Evolutionary conservation across 2,797 vertebrate species (phyloP), one percentile per base, ranked within the genome.

Genomic region (Harpagifer antarcticus): DNA sequence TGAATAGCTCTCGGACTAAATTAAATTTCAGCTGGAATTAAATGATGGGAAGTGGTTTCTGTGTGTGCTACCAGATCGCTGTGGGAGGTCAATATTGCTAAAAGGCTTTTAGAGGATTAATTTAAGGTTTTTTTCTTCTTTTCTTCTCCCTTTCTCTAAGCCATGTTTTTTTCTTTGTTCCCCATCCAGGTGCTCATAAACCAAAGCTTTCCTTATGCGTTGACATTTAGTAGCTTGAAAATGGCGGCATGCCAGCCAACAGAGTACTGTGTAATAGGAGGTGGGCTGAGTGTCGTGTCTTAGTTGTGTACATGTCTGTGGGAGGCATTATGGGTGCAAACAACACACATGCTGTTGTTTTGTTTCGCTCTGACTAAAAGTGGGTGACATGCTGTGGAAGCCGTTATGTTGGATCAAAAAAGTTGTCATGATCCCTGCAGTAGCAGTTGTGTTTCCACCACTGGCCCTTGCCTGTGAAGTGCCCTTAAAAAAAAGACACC

Each of bases 21-120:
- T 95, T 93, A 94, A 94, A 95, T 95, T 94, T 93, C 89, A 89
- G 83, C 82, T 85, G 88, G 85, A 94, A 89, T 93, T 94, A 92
- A 95, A 95, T 93, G 92, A 88, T 92, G 87, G 82, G 87, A 91
- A 90, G 82, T 89, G 77, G 81, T 84, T 31, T 52, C 15, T n/a
- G 77, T 86, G 88, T 91, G 90, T 88, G 88, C 90, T 85, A 87
- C 89, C 76, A 85, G 88, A 85, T 88, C 88, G 40, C 91, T 81
- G 85, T 58, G 47, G 91, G 92, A 93, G 93, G 88, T 92, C 94
- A 86, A 86, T 87, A 90, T 93, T 83, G 91, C 93, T 95, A 95
- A 96, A 96, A 95, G 93, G 88, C 95, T 95, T 96, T 95, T 92
- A 96, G 94, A 78, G 90, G 94, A 96, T 96, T 96, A 95, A 95